Percentiles rank a stretch among this genome's conserved stretches.
phyloP scores from a whole-genome alignment of 2,888 invertebrate genomes.

The Rotaria socialis region DNA sequence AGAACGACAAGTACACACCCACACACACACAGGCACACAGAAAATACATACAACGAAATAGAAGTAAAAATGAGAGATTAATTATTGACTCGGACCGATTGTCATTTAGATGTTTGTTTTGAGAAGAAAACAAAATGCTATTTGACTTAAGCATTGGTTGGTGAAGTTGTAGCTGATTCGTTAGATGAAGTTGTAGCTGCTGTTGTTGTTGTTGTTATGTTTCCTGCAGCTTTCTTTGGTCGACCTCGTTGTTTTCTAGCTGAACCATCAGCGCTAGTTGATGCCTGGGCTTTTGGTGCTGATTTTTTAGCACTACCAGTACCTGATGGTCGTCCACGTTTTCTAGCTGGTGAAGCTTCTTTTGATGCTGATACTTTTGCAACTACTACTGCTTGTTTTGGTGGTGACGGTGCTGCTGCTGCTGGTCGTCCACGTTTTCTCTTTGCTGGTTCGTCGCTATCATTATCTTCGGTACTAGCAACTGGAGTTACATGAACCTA shows the following conservation, averaged over 20 bases:
- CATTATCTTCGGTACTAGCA: neutral
- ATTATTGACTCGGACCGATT: neutral
- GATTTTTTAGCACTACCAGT: neutral
- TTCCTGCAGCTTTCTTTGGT: neutral
- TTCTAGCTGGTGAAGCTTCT: neutral
- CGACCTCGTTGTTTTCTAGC: neutral
- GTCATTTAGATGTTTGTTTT: neutral
- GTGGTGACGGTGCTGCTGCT: neutral
- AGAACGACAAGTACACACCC: conserved; percentile 20
- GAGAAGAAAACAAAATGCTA: neutral
- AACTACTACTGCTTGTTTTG: neutral
- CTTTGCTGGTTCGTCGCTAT: neutral
- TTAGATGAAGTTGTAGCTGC: neutral
- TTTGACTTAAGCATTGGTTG: neutral
- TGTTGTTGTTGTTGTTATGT: neutral
- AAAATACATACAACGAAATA: neutral
- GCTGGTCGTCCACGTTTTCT: conserved; percentile 2
- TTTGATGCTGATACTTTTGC: neutral
- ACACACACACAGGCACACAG: neutral
- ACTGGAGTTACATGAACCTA: neutral
- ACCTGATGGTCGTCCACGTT: neutral
- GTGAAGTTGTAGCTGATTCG: neutral
- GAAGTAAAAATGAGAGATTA: neutral
- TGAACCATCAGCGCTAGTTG: neutral
- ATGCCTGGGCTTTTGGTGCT: neutral